Percentiles rank a stretch among this genome's conserved stretches.
Conservation (phyloP, 2,888 invertebrate species). For the Pseudococcus longispinus region DNA sequence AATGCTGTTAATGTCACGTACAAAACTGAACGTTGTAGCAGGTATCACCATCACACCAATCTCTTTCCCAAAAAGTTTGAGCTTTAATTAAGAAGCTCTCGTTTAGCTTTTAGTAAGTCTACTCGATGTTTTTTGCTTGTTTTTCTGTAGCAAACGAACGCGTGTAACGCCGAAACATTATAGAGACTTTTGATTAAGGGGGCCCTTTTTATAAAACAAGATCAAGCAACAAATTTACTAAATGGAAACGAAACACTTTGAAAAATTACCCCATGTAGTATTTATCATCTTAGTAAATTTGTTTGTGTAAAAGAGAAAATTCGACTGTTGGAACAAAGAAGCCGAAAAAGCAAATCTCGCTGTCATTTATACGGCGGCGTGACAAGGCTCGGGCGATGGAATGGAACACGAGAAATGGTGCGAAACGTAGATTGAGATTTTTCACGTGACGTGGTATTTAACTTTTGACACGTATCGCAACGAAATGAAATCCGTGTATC, state of each 20-base stretch:
- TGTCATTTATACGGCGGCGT: not conserved
- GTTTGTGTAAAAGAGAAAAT: not conserved
- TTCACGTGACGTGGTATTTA: not conserved
- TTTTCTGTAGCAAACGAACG: too few relatives aligned
- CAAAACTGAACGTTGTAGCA: constrained; percentile 16
- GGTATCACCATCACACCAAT: constrained; percentile 23
- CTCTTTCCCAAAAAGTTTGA: constrained; percentile 13
- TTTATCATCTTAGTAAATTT: not conserved
- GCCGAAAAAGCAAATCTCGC: not conserved
- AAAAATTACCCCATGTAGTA: not conserved
- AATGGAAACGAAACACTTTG: constrained; percentile 21
- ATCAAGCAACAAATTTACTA: not conserved
- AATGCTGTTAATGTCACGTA: constrained; percentile 33
- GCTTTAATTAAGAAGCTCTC: constrained; percentile 39
- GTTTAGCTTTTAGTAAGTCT: not conserved
- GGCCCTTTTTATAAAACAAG: constrained; percentile 5
- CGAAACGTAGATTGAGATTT: not conserved
- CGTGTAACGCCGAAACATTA: not conserved
- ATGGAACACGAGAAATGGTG: not conserved
- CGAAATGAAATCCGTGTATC: not conserved
- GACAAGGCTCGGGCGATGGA: too few relatives aligned
- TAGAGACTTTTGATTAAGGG: constrained; percentile 22
- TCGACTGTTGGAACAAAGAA: not conserved
- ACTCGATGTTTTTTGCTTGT: not conserved
- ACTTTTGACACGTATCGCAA: not conserved